phyloP scores from a whole-genome alignment of 2,797 vertebrate species.

The Antrozous pallidus region DNA sequence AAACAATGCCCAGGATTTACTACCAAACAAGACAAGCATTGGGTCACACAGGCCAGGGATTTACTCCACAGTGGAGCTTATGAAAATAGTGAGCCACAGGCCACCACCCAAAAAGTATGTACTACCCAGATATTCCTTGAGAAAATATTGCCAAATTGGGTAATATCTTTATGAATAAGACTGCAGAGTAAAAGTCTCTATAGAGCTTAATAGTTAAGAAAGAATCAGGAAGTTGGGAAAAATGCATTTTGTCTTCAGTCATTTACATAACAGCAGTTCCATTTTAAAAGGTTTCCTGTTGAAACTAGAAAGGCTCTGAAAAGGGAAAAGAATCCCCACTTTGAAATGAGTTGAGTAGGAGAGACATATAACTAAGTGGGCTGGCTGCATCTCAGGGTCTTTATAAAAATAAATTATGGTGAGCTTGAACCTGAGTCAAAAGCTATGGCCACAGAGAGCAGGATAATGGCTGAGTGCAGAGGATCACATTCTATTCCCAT shows the following conservation, averaged over 20 bases:
- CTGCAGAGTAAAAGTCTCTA: not conserved
- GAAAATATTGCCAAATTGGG: not conserved
- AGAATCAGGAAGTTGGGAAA: not conserved
- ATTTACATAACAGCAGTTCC: slow-evolving; percentile 9
- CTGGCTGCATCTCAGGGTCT: slow-evolving; percentile 44
- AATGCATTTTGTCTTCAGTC: not conserved
- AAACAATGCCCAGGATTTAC: not conserved
- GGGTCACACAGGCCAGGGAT: not conserved
- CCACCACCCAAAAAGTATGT: not conserved
- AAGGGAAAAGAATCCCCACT: not conserved
- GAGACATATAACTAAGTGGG: slow-evolving; percentile 19
- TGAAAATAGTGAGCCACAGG: not conserved
- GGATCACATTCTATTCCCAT: slow-evolving; percentile 73
- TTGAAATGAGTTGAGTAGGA: slow-evolving; percentile 21
- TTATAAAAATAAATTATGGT: slow-evolving; percentile 64
- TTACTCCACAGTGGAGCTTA: not conserved
- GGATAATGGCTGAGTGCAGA: not conserved
- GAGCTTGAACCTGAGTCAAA: slow-evolving; percentile 56
- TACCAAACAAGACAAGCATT: not conserved
- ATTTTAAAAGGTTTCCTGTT: not conserved
- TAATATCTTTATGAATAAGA: not conserved
- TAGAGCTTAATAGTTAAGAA: not conserved
- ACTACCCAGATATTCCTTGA: not conserved
- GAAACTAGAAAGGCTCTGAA: not conserved
- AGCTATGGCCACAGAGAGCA: slow-evolving; percentile 62